Evolutionary conservation across 2,888 invertebrate genomes (phyloP).

Genomic region (Diachrysia chrysitis): DNA sequence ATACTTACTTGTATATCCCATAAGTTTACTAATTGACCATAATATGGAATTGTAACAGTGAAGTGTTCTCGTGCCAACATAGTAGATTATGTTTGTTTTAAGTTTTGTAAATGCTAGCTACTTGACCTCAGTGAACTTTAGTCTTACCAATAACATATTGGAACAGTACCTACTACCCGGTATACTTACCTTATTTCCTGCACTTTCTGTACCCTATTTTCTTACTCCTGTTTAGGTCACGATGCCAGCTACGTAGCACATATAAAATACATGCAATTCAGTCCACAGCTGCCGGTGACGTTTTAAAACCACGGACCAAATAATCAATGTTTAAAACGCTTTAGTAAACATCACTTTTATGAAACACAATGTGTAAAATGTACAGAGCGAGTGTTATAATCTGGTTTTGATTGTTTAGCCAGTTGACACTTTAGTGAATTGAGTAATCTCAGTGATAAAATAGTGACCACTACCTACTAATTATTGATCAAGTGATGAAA

Average conservation of each 20-base stretch:
- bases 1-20: no score
- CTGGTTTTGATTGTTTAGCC: background rate
- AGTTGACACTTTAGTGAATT: no score
- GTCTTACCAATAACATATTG: background rate
- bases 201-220: background rate
- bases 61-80: no score
- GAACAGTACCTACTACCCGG: no score
- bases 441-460: no score
- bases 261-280: background rate
- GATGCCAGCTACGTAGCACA: background rate
- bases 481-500: no score
- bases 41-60: no score
- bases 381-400: background rate
- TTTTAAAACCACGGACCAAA: slow-evolving; percentile 4
- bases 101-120: background rate
- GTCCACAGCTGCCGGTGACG: background rate
- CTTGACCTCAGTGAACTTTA: background rate
- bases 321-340: slow-evolving; percentile 4
- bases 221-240: background rate
- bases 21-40: no score
- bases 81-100: no score
- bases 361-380: background rate
- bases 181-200: background rate
- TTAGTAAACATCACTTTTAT: background rate
- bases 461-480: no score